Base-by-base conservation (phyloP, 2,113 vertebrate species). In the Pomatostomus ruficeps region DNA sequence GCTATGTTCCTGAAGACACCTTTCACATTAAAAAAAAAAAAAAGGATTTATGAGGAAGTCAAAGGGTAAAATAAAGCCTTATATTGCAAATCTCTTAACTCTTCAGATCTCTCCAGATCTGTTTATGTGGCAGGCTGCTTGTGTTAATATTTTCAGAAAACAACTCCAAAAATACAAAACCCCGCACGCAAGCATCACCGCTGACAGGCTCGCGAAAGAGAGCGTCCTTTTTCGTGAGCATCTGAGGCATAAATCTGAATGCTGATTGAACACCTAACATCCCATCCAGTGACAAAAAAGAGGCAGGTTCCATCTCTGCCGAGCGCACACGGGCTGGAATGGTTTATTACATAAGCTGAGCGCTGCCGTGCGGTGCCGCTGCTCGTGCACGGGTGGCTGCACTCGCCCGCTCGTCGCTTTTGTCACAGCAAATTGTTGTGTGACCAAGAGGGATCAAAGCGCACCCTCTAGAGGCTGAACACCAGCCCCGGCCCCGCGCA, bases 41-140 rank as follows among this genome's bases (percentile, higher is more conserved):
- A 38, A n/a, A 49, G 1, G 18, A 66, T 83, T 89, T 93, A 55
- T 59, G 71, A 84, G 40, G 45, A 95, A 95, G 93, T 78, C 73
- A 95, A 40, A 93, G 52, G 55, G 33, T 83, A 89, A 96, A 97
- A 85, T 46, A 93, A 65, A 97, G 80, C 42, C 54, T 80, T 88
- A 61, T 68, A 75, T 23, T 75, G 52, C 29, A 96, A 63, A 70
- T 95, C 65, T 91, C 71, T 86, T 76, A 88, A 59, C 89, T 90
- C 91, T 72, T 71, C 63, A 76, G 70, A 92, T 91, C 49, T 87
- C 71, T 35, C 33, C 26, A 40, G 36, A 79, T 85, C 74, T 92
- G 19, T 73, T 38, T 77, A 68, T 0, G 17, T 62, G 62, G 51
- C 57, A 86, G 86, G n/a, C 73, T 24, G 33, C 19, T 57, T 65